Conservation (phyloP, 2,888 invertebrate species). For the Sarcophaga caerulescens region DNA sequence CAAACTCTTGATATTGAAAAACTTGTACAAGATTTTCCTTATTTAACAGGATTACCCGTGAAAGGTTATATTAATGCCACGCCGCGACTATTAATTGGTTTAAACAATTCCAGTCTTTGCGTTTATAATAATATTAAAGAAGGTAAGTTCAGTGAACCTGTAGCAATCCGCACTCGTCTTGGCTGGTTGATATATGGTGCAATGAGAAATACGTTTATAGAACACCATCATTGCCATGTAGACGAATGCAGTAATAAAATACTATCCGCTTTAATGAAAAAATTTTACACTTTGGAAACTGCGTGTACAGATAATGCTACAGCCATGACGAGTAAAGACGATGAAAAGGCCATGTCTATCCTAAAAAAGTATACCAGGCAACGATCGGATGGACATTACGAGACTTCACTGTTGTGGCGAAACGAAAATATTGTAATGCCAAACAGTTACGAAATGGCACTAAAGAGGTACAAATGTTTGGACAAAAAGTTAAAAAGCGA, state of each 20-base stretch:
- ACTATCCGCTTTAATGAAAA: no score
- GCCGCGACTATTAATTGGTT: no score
- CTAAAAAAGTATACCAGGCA: conserved; percentile 15
- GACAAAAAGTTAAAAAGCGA: background rate
- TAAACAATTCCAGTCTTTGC: no score
- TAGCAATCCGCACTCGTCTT: conserved; percentile 30
- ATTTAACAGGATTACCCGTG: background rate
- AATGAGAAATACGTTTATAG: background rate
- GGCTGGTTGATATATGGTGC: conserved; percentile 28
- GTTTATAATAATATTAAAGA: background rate
- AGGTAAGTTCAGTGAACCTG: conserved; percentile 22
- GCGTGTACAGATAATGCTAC: no score
- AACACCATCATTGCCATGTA: no score
- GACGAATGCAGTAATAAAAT: no score
- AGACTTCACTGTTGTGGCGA: no score
- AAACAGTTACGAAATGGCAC: no score
- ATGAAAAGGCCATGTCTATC: conserved; percentile 29
- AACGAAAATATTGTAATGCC: background rate
- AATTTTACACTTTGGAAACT: no score
- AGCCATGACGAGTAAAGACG: conserved; percentile 6
- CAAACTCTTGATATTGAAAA: conserved; percentile 30
- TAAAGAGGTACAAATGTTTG: conserved; percentile 9
- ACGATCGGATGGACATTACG: conserved; percentile 40
- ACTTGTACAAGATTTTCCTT: background rate
- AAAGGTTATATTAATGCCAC: no score